These are phyloP conservation scores for Pedionomus torquatus DNA, from an alignment of 2,113 vertebrate genomes.

Conservation along the genomic window DNA sequence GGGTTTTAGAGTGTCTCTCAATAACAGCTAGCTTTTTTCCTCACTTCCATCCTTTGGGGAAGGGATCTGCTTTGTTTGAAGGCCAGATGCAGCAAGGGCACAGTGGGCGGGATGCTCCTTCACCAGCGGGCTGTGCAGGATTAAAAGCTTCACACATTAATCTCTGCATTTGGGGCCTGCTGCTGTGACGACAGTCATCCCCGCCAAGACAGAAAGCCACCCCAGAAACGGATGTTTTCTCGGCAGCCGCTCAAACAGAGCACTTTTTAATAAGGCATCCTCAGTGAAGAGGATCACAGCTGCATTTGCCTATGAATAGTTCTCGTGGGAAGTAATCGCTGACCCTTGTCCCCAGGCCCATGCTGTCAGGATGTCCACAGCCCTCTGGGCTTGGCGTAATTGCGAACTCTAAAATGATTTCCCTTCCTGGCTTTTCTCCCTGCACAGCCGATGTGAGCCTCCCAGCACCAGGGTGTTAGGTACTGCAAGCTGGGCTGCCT, in stretches of 20 bases:
- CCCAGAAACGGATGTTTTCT: slow-evolving; percentile 24
- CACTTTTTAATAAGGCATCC: background rate
- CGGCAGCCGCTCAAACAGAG: background rate
- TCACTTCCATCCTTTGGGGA: background rate
- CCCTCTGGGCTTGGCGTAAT: background rate
- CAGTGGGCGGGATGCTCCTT: background rate
- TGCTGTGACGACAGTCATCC: background rate
- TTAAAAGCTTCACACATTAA: background rate
- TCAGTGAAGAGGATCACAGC: background rate
- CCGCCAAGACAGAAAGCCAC: background rate
- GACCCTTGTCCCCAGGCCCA: background rate
- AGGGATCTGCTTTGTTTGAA: background rate
- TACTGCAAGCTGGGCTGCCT: accelerated
- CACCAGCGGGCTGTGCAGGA: background rate
- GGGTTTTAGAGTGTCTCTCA: background rate
- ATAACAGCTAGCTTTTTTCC: background rate
- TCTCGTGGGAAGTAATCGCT: background rate
- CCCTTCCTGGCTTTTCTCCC: background rate
- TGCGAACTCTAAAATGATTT: background rate
- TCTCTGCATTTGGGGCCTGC: background rate
- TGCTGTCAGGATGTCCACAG: slow-evolving; percentile 31
- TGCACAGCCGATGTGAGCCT: accelerated
- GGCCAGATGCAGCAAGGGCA: background rate
- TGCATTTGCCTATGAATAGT: slow-evolving; percentile 48
- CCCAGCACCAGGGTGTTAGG: background rate